phyloP scores from a whole-genome alignment of 2,797 vertebrate species.

The Paramormyrops hopkinsi region DNA sequence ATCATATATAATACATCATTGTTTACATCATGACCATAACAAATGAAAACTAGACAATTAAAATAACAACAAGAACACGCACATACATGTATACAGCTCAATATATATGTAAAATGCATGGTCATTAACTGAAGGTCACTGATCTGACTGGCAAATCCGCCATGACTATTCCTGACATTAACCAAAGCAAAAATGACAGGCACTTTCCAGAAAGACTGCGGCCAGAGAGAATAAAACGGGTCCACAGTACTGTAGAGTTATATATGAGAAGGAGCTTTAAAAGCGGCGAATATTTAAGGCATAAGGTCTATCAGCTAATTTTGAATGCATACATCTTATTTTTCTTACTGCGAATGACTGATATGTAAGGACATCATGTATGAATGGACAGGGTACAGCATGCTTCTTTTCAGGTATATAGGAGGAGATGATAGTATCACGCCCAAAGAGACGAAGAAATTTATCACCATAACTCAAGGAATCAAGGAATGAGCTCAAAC shows the following conservation, averaged over 20 bases:
- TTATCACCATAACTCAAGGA: constrained; percentile 55
- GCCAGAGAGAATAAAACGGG: background rate
- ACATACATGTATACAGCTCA: background rate
- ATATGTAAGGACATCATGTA: background rate
- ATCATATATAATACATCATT: background rate
- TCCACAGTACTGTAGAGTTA: background rate
- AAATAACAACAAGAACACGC: background rate
- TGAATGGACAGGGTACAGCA: background rate
- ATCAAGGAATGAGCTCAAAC: constrained; percentile 51
- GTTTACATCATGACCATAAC: background rate
- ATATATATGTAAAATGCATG: background rate
- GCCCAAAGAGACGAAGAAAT: constrained; percentile 49
- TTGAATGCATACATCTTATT: background rate
- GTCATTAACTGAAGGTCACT: background rate
- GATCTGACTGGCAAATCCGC: background rate
- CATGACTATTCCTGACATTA: background rate
- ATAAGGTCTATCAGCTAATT: background rate
- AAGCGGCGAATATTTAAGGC: background rate
- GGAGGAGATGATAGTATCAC: background rate
- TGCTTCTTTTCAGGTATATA: background rate
- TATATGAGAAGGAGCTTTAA: background rate
- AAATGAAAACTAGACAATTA: background rate
- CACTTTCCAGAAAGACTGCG: background rate
- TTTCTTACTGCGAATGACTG: background rate
- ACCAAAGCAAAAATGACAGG: background rate